These are phyloP conservation scores for Brachionus plicatilis DNA, from an alignment of 1,140 invertebrate species.

Conservation along the genomic window DNA sequence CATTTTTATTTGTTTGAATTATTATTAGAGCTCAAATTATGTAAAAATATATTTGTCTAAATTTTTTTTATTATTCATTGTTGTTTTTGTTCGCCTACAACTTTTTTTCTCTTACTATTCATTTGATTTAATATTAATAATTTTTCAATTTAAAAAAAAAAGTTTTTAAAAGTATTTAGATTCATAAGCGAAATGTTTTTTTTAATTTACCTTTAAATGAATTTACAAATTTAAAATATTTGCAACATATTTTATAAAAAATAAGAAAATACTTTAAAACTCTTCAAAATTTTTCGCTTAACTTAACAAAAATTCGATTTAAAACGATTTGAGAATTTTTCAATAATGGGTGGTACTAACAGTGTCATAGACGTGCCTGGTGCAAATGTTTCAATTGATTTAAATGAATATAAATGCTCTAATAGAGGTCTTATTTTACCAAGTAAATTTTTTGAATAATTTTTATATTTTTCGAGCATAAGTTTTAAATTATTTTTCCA, in stretches of 20 bases:
- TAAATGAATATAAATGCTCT: constrained; percentile 53
- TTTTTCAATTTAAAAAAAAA: neutral
- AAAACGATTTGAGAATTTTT: neutral
- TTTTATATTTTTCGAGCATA: neutral
- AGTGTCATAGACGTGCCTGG: neutral
- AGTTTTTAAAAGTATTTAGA: neutral
- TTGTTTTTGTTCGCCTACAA: neutral
- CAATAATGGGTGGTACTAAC: constrained; percentile 14
- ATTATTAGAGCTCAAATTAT: neutral
- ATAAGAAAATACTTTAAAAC: neutral
- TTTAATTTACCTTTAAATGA: neutral
- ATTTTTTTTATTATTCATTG: neutral
- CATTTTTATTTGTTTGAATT: neutral
- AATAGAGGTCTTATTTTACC: constrained; percentile 59
- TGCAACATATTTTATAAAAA: neutral
- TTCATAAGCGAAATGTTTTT: neutral
- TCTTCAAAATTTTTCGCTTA: neutral
- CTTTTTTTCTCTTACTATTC: neutral
- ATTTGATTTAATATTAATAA: neutral
- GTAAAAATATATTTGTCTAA: neutral
- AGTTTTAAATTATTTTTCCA: neutral
- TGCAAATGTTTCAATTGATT: constrained; percentile 40
- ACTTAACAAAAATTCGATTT: neutral
- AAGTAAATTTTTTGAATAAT: neutral
- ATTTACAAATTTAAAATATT: neutral